These are phyloP conservation scores for Xestia rhomboidea DNA, from an alignment of 2,888 invertebrate species.

Conservation along the genomic window DNA sequence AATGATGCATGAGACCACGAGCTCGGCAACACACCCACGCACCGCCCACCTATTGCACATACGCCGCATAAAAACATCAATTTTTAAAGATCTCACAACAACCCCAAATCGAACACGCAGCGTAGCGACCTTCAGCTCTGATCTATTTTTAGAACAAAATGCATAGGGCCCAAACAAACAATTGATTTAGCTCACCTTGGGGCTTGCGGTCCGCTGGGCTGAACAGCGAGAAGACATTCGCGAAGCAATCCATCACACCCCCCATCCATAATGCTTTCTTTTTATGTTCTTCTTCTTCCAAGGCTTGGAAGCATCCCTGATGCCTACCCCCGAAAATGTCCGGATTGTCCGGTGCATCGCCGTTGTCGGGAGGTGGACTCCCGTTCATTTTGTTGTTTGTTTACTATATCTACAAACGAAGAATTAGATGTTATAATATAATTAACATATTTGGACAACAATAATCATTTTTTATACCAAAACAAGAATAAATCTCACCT, in stretches of 20 bases:
- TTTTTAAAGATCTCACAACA: constrained; percentile 12
- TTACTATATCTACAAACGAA: constrained; percentile 32
- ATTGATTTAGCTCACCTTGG: constrained; percentile 86
- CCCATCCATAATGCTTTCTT: constrained; percentile 93
- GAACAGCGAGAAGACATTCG: constrained; percentile 96
- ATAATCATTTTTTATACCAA: constrained; percentile 15
- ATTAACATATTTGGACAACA: not conserved
- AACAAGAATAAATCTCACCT: constrained; percentile 47
- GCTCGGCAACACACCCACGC: not conserved
- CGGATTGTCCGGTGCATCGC: constrained; percentile 51
- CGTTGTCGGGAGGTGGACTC: constrained; percentile 59
- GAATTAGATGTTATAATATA: not conserved
- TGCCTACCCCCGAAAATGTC: constrained; percentile 66
- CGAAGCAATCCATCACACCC: constrained; percentile 96
- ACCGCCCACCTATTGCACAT: constrained; percentile 4
- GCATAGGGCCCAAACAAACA: constrained; percentile 33
- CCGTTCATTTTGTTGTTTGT: constrained; percentile 63
- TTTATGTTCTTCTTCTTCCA: constrained; percentile 77
- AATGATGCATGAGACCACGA: not conserved
- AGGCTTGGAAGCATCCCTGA: constrained; percentile 59
- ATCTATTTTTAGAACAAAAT: constrained; percentile 55
- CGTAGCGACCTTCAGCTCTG: constrained; percentile 71
- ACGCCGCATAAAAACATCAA: constrained; percentile 39
- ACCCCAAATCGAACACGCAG: constrained; percentile 65
- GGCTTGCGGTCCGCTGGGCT: constrained; percentile 94